phyloP scores from a whole-genome alignment of 1,140 invertebrate species.

The Zaprionus davidi region DNA sequence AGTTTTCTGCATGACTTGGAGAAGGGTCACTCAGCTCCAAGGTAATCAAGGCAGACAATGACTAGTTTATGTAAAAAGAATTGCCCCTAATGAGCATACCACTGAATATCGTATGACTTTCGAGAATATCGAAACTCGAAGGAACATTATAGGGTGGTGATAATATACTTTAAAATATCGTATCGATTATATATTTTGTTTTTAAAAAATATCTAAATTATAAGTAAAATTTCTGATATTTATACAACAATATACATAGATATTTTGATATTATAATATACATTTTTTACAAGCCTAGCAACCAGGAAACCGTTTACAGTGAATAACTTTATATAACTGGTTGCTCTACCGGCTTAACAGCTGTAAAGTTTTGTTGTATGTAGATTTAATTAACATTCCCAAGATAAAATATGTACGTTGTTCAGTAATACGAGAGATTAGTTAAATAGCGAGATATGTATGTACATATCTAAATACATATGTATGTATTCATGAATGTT shows the following conservation, averaged over 20 bases:
- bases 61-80: slow-evolving; percentile 51
- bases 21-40: slow-evolving; percentile 65
- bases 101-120: slow-evolving; percentile 30
- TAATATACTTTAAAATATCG: too few relatives aligned
- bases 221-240: too few relatives aligned
- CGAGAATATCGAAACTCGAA: not conserved
- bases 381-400: not conserved
- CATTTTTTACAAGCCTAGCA: too few relatives aligned
- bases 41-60: slow-evolving; percentile 71
- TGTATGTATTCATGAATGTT: not conserved
- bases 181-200: not conserved
- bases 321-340: not conserved
- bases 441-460: not conserved
- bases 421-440: not conserved
- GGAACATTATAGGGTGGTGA: not conserved
- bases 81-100: slow-evolving; percentile 65
- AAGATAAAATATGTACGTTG: slow-evolving; percentile 2
- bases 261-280: too few relatives aligned
- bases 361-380: not conserved
- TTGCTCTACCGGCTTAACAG: not conserved
- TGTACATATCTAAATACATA: slow-evolving; percentile 5
- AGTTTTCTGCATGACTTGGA: slow-evolving; percentile 24
- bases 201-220: too few relatives aligned
- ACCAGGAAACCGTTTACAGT: slow-evolving; percentile 9
- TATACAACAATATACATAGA: too few relatives aligned